Conservation (phyloP, 2,113 vertebrate genomes). For the Zingel zingel region DNA sequence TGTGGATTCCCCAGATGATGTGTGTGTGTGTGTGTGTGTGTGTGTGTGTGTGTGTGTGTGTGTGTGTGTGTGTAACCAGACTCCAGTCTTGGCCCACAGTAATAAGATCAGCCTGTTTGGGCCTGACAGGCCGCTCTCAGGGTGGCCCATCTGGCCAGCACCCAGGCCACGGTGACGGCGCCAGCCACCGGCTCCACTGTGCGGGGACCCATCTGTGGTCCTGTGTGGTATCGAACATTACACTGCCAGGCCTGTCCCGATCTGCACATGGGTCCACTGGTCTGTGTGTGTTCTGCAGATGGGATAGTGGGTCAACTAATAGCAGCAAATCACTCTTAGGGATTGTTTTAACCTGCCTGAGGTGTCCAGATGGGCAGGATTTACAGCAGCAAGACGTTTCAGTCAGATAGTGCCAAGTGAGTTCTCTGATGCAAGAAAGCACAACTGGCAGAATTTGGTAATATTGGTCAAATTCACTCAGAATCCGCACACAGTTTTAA, state of each 20-base stretch:
- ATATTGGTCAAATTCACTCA: neutral
- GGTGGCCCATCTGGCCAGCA: slow-evolving; percentile 80
- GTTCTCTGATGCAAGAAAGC: neutral
- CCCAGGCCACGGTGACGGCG: slow-evolving; percentile 54
- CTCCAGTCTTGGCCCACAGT: slow-evolving; percentile 67
- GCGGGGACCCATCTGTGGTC: slow-evolving; percentile 76
- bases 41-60: slow-evolving; percentile 34
- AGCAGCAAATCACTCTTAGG: slow-evolving; percentile 20
- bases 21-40: slow-evolving; percentile 13
- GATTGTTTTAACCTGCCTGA: slow-evolving; percentile 29
- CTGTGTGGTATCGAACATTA: slow-evolving; percentile 66
- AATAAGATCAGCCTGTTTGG: slow-evolving; percentile 77
- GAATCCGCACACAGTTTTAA: neutral
- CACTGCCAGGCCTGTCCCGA: slow-evolving; percentile 54
- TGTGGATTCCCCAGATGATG: slow-evolving; percentile 57
- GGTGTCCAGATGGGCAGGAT: slow-evolving; percentile 15
- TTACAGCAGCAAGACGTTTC: neutral
- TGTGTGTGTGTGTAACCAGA: slow-evolving; percentile 59
- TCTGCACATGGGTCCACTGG: slow-evolving; percentile 57
- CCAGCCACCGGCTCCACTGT: slow-evolving; percentile 66
- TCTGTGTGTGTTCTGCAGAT: slow-evolving; percentile 66
- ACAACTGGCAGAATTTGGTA: neutral
- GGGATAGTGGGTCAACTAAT: slow-evolving; percentile 51
- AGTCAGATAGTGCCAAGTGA: neutral
- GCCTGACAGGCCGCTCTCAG: slow-evolving; percentile 65